Evolutionary conservation across 2,888 invertebrate species (phyloP).

Genomic region (Sialis lutaria): DNA sequence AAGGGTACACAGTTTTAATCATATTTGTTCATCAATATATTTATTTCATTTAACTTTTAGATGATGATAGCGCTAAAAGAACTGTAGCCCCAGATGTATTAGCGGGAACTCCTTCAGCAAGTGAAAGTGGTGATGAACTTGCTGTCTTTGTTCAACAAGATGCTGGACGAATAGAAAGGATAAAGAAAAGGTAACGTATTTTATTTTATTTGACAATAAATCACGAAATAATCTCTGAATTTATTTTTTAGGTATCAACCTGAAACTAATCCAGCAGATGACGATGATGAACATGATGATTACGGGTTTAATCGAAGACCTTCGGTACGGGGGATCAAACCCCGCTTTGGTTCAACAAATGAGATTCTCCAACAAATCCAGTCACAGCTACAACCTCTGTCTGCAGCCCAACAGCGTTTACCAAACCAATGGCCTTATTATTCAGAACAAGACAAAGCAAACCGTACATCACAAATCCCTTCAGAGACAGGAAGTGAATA

Average conservation of each 20-base stretch:
- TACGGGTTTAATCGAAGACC: conserved; percentile 82
- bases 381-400: conserved; percentile 44
- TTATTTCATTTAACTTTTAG: conserved; percentile 8
- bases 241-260: conserved; percentile 29
- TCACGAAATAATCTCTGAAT: not conserved
- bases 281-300: conserved; percentile 71
- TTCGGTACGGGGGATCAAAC: conserved; percentile 75
- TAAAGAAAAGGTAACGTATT: conserved; percentile 44
- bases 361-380: conserved; percentile 71
- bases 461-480: conserved; percentile 15
- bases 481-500: conserved; percentile 9
- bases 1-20: conserved; percentile 15
- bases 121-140: conserved; percentile 48
- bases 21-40: too few species aligned
- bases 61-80: conserved; percentile 29
- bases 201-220: not conserved
- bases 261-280: conserved; percentile 28
- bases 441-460: conserved; percentile 26
- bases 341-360: conserved; percentile 64
- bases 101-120: conserved; percentile 46
- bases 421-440: conserved; percentile 43
- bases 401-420: conserved; percentile 16
- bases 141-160: conserved; percentile 74
- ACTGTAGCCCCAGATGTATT: conserved; percentile 59
- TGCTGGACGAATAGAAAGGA: conserved; percentile 62